A percentile compares a stretch with the other conserved stretches of the same genome.
These are phyloP conservation scores for Onthophagus sagittarius DNA, from an alignment of 2,888 invertebrate species.

Conservation along the genomic window DNA sequence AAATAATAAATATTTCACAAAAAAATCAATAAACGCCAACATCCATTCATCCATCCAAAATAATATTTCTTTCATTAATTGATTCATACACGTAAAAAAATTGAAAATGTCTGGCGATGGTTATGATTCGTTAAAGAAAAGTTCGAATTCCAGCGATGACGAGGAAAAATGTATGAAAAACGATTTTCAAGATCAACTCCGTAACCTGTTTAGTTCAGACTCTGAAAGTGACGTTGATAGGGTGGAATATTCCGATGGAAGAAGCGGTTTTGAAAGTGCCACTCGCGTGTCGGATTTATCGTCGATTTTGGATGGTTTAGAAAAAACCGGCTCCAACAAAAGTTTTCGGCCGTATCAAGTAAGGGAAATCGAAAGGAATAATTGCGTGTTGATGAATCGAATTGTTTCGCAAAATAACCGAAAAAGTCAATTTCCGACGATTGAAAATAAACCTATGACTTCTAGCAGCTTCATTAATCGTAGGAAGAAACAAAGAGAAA, in stretches of 20 bases:
- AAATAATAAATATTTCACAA: background rate
- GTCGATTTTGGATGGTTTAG: background rate
- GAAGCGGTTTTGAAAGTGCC: background rate
- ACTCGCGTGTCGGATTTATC: background rate
- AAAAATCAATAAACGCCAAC: constrained; percentile 18
- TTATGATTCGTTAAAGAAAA: background rate
- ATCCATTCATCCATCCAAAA: constrained; percentile 1
- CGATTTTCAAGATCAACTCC: constrained; percentile 6
- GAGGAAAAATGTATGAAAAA: background rate
- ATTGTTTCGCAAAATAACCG: constrained; percentile 32
- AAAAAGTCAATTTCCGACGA: constrained; percentile 25
- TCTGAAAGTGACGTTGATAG: background rate
- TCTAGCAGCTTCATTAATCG: constrained; percentile 34
- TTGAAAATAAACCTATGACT: constrained; percentile 22
- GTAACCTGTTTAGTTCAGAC: constrained; percentile 4
- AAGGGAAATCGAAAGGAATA: constrained; percentile 33
- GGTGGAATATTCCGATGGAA: background rate
- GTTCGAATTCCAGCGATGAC: constrained; percentile 8
- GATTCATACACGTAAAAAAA: background rate
- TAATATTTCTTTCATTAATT: constrained; percentile 17
- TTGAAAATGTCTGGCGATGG: background rate
- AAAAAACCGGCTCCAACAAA: constrained; percentile 23
- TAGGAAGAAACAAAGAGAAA: constrained; percentile 34
- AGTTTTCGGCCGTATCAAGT: constrained; percentile 32
- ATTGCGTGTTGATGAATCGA: constrained; percentile 33